Evolutionary conservation across 2,113 vertebrate species (phyloP).

Genomic region (Tetrax tetrax): DNA sequence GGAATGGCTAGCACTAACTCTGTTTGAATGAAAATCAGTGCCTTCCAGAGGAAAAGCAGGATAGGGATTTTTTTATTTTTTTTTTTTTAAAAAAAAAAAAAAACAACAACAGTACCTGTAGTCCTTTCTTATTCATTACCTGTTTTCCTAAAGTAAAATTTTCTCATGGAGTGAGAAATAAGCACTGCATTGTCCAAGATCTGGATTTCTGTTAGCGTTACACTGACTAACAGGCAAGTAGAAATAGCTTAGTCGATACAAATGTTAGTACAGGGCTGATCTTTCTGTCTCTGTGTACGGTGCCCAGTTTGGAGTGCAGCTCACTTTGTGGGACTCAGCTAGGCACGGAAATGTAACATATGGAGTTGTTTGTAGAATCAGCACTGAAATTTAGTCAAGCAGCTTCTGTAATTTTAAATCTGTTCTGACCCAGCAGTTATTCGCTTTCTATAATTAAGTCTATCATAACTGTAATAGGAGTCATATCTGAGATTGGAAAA

Average conservation of each 20-base stretch:
- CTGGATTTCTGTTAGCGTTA: neutral
- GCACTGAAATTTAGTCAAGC: constrained; percentile 4
- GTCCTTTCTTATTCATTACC: neutral
- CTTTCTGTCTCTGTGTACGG: neutral
- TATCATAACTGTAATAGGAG: neutral
- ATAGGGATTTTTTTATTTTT: neutral
- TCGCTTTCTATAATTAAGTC: neutral
- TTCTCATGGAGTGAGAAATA: neutral
- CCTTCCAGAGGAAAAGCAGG: neutral
- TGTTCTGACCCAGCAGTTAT: neutral
- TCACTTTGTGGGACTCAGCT: neutral
- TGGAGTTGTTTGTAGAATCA: constrained; percentile 3
- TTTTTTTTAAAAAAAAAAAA: neutral
- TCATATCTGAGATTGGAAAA: neutral
- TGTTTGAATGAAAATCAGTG: neutral
- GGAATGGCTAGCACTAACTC: neutral
- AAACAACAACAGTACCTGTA: neutral
- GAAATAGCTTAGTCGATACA: neutral
- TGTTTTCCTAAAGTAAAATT: neutral
- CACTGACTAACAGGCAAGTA: neutral
- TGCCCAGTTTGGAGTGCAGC: neutral
- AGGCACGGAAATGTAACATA: neutral
- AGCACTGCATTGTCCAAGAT: neutral
- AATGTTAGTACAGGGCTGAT: neutral
- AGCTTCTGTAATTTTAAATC: constrained; percentile 28